These are phyloP conservation scores for Drosophila ogumai DNA, from an alignment of 1,140 invertebrate genomes.

Conservation along the genomic window DNA sequence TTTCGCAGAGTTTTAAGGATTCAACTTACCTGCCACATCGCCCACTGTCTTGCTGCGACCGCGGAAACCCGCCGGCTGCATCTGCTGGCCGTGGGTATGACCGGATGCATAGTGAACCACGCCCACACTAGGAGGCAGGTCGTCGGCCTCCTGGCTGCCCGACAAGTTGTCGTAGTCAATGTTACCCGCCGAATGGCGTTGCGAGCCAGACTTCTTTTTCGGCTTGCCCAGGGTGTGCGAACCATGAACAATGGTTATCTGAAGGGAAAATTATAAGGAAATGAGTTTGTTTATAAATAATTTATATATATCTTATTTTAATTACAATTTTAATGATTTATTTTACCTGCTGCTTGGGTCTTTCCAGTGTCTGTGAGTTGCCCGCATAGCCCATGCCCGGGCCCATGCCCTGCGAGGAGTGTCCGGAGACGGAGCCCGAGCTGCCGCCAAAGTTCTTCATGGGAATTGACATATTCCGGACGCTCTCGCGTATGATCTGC, in stretches of 20 bases:
- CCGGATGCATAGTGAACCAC: conserved; percentile 66
- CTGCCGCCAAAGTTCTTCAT: conserved; percentile 88
- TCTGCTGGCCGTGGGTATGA: conserved; percentile 65
- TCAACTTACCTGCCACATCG: conserved; percentile 89
- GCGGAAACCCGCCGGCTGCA: conserved; percentile 88
- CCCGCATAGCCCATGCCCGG: conserved; percentile 79
- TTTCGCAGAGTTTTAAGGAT: not conserved
- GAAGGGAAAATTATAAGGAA: not conserved
- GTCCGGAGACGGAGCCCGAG: conserved; percentile 77
- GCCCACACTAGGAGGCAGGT: conserved; percentile 83
- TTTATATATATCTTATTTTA: not conserved
- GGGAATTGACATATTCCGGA: conserved; percentile 97
- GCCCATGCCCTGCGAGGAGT: conserved; percentile 65
- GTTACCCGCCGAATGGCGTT: conserved; percentile 95
- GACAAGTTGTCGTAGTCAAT: conserved; percentile 93
- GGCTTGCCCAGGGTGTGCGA: conserved; percentile 90
- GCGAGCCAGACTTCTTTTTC: conserved; percentile 90
- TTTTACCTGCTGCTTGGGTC: conserved; percentile 86
- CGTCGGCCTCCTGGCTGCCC: conserved; percentile 86
- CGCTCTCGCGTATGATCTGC: conserved; percentile 97
- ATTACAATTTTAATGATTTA: not conserved
- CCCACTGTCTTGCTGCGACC: conserved; percentile 95
- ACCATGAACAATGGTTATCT: conserved; percentile 88
- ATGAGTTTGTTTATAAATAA: not conserved
- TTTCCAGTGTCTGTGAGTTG: conserved; percentile 87